Evolutionary conservation across 2,113 vertebrate genomes (phyloP).

Genomic region (Ctenodactylus gundi): DNA sequence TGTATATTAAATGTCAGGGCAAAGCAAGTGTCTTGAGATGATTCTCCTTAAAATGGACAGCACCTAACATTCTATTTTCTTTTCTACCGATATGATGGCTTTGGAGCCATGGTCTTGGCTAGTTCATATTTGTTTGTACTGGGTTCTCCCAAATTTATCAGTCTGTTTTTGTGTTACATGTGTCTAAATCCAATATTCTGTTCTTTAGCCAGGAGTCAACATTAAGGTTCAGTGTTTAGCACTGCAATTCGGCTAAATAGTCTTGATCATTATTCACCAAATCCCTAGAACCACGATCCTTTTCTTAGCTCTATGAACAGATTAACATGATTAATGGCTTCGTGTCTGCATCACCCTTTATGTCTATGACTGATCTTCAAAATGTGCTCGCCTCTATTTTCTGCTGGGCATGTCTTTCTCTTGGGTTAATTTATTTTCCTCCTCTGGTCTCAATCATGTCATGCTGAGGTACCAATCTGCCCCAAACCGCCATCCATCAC

Average conservation of each 20-base stretch:
- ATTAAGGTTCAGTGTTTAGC: background rate
- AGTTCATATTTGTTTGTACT: background rate
- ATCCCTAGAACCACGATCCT: background rate
- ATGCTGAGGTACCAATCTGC: background rate
- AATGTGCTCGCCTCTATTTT: background rate
- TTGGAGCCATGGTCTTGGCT: background rate
- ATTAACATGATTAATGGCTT: background rate
- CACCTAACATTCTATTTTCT: background rate
- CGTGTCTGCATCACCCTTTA: background rate
- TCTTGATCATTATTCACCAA: background rate
- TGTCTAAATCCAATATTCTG: background rate
- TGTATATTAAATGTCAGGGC: background rate
- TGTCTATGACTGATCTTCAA: background rate
- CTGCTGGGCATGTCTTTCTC: background rate
- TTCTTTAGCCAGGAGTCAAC: background rate
- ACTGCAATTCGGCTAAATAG: background rate
- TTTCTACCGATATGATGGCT: background rate
- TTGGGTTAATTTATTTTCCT: background rate
- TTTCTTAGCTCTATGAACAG: background rate
- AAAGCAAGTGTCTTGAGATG: background rate
- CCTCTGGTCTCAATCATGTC: background rate
- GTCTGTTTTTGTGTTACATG: background rate
- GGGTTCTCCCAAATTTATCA: background rate
- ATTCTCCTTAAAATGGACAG: background rate
- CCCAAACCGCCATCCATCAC: background rate